Conservation (phyloP, 2,797 vertebrate species). For the Ctenopoma multispine region DNA sequence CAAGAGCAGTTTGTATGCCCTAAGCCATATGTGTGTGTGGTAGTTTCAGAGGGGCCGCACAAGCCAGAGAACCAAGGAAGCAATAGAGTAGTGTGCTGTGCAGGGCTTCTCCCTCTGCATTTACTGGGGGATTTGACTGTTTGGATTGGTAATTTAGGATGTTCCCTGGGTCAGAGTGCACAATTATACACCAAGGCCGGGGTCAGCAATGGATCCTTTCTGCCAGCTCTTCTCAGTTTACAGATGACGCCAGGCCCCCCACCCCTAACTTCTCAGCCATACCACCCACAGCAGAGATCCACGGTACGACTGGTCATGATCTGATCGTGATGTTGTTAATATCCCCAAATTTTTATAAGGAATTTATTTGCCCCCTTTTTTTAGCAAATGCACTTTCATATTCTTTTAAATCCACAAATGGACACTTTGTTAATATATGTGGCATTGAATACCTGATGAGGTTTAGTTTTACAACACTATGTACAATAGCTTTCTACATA, state of each 20-base stretch:
- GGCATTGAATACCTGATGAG: no score
- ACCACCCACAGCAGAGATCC: conserved; percentile 22
- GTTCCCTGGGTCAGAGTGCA: conserved; percentile 76
- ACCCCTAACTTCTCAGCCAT: conserved; percentile 30
- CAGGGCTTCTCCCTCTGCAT: conserved; percentile 54
- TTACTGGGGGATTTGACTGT: conserved; percentile 71
- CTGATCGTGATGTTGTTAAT: conserved; percentile 4
- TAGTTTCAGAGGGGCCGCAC: conserved; percentile 41
- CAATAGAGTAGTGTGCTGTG: conserved; percentile 25
- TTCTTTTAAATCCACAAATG: neutral
- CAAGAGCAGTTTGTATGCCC: conserved; percentile 30
- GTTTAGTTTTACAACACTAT: neutral
- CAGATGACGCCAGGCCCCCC: conserved; percentile 57
- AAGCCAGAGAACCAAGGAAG: conserved; percentile 43
- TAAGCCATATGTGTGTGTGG: conserved; percentile 26
- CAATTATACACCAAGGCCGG: conserved; percentile 76
- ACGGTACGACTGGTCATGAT: conserved; percentile 13
- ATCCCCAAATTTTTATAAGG: no score
- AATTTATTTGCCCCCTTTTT: no score
- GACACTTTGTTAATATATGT: neutral
- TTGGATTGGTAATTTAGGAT: conserved; percentile 83
- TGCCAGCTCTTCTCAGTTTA: conserved; percentile 73
- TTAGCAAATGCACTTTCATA: neutral
- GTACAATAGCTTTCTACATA: neutral
- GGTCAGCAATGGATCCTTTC: conserved; percentile 77